phyloP scores from a whole-genome alignment of 2,888 invertebrate species.

The Tetramorium bicarinatum region DNA sequence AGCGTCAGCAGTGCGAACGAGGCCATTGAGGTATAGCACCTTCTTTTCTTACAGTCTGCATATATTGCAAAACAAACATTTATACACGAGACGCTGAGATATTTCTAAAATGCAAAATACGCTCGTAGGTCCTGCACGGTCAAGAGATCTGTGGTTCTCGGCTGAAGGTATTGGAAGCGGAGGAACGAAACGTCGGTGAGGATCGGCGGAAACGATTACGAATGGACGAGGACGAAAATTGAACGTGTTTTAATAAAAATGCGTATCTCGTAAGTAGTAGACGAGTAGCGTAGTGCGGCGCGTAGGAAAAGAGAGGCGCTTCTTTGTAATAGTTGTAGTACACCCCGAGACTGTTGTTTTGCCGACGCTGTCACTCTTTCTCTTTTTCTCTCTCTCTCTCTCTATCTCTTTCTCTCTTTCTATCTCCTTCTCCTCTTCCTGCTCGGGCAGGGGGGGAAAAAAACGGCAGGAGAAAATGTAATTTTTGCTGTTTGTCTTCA shows the following conservation, averaged over 20 bases:
- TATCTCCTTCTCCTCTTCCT: slow-evolving; percentile 27
- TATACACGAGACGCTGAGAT: not conserved
- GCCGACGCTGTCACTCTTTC: slow-evolving; percentile 68
- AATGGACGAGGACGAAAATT: slow-evolving; percentile 85
- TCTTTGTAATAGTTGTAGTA: slow-evolving; percentile 37
- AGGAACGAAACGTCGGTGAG: slow-evolving; percentile 88
- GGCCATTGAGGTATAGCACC: slow-evolving; percentile 89
- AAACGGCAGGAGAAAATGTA: slow-evolving; percentile 80
- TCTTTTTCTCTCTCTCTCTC: not conserved
- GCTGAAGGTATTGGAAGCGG: slow-evolving; percentile 96
- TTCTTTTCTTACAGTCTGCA: not conserved
- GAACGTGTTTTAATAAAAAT: slow-evolving; percentile 70
- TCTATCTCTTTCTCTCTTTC: not conserved
- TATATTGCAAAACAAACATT: not conserved
- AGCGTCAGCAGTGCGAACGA: slow-evolving; percentile 91
- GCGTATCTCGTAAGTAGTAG: slow-evolving; percentile 83
- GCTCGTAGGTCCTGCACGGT: slow-evolving; percentile 90
- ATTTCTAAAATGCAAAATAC: slow-evolving; percentile 33
- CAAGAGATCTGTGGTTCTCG: slow-evolving; percentile 95
- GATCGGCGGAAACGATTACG: slow-evolving; percentile 85
- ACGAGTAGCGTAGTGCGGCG: slow-evolving; percentile 60
- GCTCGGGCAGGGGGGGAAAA: slow-evolving; percentile 52
- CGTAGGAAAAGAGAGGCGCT: slow-evolving; percentile 58
- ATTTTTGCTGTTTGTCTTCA: slow-evolving; percentile 86
- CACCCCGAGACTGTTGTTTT: slow-evolving; percentile 74